Evolutionary conservation across 2,888 invertebrate species (phyloP).

Genomic region (Spodoptera exigua): DNA sequence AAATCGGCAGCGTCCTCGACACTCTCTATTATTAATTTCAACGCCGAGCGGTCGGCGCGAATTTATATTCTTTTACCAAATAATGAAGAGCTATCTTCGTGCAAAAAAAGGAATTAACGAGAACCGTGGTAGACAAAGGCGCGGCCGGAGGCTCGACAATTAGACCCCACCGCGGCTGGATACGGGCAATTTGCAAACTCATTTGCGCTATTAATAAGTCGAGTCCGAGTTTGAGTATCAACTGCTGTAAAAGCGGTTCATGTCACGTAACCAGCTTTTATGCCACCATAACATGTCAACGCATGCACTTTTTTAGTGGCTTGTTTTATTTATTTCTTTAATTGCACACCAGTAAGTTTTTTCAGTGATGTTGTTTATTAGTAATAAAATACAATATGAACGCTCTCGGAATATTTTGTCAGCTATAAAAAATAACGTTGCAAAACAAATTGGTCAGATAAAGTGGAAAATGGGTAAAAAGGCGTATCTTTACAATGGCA

Average conservation of each 20-base stretch:
- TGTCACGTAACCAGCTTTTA: slow-evolving; percentile 13
- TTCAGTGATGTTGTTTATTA: too few relatives aligned
- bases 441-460: too few relatives aligned
- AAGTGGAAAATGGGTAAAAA: too few relatives aligned
- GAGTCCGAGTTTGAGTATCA: slow-evolving; percentile 56
- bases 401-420: too few relatives aligned
- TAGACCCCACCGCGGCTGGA: slow-evolving; percentile 63
- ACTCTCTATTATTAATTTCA: slow-evolving; percentile 78
- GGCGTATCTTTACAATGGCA: too few relatives aligned
- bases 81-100: slow-evolving; percentile 75
- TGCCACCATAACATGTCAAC: background rate
- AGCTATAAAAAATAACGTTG: too few relatives aligned
- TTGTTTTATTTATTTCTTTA: too few relatives aligned
- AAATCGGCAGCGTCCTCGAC: slow-evolving; percentile 68
- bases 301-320: too few relatives aligned
- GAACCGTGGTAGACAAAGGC: slow-evolving; percentile 68
- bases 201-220: slow-evolving; percentile 74
- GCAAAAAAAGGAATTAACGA: slow-evolving; percentile 68
- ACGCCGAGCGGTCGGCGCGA: slow-evolving; percentile 58
- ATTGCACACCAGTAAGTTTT: too few relatives aligned
- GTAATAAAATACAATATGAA: too few relatives aligned
- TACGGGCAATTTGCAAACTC: slow-evolving; percentile 74
- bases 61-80: slow-evolving; percentile 75
- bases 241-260: slow-evolving; percentile 51
- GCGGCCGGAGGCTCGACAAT: slow-evolving; percentile 64